phyloP scores from a whole-genome alignment of 2,113 vertebrate species.

The Grallaria varia region DNA sequence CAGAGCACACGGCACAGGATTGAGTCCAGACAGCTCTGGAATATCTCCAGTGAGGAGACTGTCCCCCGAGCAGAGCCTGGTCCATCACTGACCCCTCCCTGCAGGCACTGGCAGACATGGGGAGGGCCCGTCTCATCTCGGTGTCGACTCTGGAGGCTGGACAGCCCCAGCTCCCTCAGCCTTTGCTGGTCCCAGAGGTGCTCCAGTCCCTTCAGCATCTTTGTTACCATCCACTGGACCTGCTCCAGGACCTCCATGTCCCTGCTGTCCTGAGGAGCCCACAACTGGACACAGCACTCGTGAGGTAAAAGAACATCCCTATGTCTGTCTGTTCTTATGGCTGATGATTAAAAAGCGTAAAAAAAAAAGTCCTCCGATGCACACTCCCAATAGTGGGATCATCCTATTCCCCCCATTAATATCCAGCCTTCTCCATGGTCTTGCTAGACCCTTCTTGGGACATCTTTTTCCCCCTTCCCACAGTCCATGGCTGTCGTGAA shows the following conservation, averaged over 20 bases:
- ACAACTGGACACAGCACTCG: too few relatives aligned
- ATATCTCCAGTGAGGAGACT: background rate
- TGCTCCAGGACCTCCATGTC: background rate
- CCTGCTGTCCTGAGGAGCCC: background rate
- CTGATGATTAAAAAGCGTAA: background rate
- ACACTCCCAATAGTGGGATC: too few relatives aligned
- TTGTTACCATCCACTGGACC: background rate
- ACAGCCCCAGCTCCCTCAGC: background rate
- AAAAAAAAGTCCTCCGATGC: background rate
- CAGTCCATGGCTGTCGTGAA: background rate
- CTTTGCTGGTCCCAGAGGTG: background rate
- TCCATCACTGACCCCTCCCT: background rate
- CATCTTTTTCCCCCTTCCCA: background rate
- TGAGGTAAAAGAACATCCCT: background rate
- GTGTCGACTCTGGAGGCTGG: too few relatives aligned
- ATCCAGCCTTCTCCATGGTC: fast-evolving
- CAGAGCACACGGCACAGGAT: background rate
- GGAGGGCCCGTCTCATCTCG: too few relatives aligned
- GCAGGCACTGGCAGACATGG: too few relatives aligned
- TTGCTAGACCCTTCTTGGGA: background rate
- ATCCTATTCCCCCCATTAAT: background rate
- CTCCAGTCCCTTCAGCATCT: background rate
- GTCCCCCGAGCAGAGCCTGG: background rate
- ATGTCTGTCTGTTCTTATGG: background rate
- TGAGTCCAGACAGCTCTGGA: background rate